Evolutionary conservation across 92 coral and sea anemone species (phyloP), one percentile per base, ranked within the genome.

Genomic region (Epizoanthus rinbou): DNA sequence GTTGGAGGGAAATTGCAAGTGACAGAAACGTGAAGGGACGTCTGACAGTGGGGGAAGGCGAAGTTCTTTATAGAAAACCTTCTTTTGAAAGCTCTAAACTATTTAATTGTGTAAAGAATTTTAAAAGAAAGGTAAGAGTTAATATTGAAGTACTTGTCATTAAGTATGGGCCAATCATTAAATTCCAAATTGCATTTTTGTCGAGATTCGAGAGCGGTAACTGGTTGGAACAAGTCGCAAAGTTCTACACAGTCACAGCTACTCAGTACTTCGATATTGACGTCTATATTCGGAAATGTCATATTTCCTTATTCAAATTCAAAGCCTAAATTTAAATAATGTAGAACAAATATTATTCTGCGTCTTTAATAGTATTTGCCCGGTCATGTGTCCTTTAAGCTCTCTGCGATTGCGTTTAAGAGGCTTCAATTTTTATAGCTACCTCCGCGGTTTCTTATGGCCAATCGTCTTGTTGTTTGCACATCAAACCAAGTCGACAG

Each of bases 261-360:
- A 28, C 0, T 28, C 31, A 25, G 37, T 0, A 2, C n/a, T 65
- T 23, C 22, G 17, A 23, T 7, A 6, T 62, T 10, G 31, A 19
- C 25, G 22, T 5, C 24, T 63, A 22, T 63, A 63, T 63, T 19
- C 73, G 37, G 47, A 65, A 24, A 35, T 67, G 10, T 67, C n/a
- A 28, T 24, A 33, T 71, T 71, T 71, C 76, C 17, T 71, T 71
- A 39, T 71, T 28, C 76, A 15, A 33, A 14, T 39, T 8, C 57
- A 28, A 71, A 71, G 76, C n/a, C 43, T 71, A 17, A 41, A 21
- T 45, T 71, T 71, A 39, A 45, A 39, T 71, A 11, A 28, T 9
- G 45, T 71, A 71, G 57, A 41, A 71, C 14, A 71, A 71, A 71
- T 71, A 71, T 71, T 45, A 56, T 47, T 14, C 57, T 56, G 22